These are phyloP conservation scores for Microctenopoma steveboyesi DNA, from an alignment of 2,797 vertebrate species.

Conservation along the genomic window DNA sequence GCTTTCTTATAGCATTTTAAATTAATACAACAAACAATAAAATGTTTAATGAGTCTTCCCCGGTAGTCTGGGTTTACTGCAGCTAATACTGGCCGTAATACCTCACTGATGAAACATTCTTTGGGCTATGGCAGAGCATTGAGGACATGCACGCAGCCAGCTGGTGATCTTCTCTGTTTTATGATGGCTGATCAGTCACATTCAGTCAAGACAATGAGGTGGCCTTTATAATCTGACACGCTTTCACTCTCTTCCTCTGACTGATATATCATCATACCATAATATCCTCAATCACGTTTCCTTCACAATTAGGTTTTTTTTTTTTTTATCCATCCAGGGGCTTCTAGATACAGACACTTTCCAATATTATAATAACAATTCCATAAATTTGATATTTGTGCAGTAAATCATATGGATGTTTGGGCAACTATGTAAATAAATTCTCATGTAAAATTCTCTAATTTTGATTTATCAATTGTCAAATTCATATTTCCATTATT, in stretches of 20 bases:
- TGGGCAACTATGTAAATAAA: not conserved
- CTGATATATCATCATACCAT: no score
- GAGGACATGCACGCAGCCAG: conserved; percentile 11
- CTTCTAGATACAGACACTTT: no score
- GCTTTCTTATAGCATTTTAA: not conserved
- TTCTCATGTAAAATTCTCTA: not conserved
- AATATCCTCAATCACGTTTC: no score
- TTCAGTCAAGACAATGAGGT: conserved; percentile 8
- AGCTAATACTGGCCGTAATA: not conserved
- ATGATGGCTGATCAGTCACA: conserved; percentile 6
- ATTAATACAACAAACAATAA: not conserved
- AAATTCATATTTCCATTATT: not conserved
- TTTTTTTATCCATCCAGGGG: no score
- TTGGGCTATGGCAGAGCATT: not conserved
- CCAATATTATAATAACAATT: no score
- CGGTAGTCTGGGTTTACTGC: not conserved
- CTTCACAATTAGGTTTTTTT: no score
- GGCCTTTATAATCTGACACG: conserved; percentile 13
- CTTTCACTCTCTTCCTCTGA: conserved; percentile 5
- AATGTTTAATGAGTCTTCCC: not conserved
- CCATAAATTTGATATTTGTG: no score
- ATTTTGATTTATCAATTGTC: no score
- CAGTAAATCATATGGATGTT: not conserved
- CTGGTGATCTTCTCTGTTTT: conserved; percentile 6
- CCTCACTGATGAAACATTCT: conserved; percentile 8